These are phyloP conservation scores for Oryzias melastigma DNA, from an alignment of 2,113 vertebrate genomes.

Conservation along the genomic window DNA sequence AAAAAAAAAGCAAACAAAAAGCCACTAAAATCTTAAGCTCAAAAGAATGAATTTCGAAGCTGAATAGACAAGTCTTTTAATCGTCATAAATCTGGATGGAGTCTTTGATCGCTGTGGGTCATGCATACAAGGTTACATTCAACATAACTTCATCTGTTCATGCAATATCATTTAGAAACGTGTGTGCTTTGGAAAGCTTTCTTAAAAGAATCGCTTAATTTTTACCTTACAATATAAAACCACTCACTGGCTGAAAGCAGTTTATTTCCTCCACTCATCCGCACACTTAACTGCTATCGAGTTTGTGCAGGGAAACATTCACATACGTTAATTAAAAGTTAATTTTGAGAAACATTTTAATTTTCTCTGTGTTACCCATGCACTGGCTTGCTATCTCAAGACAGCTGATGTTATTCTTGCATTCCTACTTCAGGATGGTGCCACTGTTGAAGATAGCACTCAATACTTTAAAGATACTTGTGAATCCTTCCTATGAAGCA, in stretches of 20 bases:
- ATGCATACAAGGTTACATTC: too few relatives aligned
- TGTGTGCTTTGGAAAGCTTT: too few relatives aligned
- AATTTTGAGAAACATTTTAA: constrained; percentile 18
- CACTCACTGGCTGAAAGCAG: background rate
- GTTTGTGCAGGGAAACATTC: background rate
- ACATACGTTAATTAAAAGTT: background rate
- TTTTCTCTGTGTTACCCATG: constrained; percentile 32
- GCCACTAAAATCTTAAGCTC: too few relatives aligned
- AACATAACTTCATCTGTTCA: too few relatives aligned
- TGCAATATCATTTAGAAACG: too few relatives aligned
- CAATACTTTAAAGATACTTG: constrained; percentile 47
- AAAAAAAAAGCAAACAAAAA: too few relatives aligned
- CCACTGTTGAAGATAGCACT: constrained; percentile 40
- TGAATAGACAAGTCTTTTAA: too few relatives aligned
- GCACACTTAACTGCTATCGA: background rate
- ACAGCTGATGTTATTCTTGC: constrained; percentile 30
- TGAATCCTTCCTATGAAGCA: constrained; percentile 42
- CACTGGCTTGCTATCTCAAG: constrained; percentile 36
- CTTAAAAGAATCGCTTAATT: background rate
- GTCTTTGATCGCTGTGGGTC: too few relatives aligned
- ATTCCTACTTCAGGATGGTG: constrained; percentile 16
- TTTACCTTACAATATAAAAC: background rate
- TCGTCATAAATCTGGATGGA: too few relatives aligned
- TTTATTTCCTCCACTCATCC: background rate
- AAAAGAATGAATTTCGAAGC: too few relatives aligned